A percentile compares a stretch with the other conserved stretches of the same genome.
Evolutionary conservation across 2,113 vertebrate species (phyloP).

Genomic region (Blennius ocellaris): DNA sequence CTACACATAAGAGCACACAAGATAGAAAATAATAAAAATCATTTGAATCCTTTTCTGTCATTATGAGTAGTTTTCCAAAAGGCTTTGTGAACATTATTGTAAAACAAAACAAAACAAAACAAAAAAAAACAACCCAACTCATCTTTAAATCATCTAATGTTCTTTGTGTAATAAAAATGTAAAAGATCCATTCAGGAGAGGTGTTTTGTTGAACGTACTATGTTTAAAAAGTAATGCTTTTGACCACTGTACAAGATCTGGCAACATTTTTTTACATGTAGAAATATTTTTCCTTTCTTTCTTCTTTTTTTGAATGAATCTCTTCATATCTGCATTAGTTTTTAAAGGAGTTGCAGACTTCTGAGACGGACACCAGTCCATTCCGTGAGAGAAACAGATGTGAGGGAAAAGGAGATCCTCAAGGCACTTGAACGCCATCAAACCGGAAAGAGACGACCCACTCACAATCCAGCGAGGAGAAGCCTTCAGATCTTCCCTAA

Average conservation of each 20-base stretch:
- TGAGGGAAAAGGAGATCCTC: conserved; percentile 63
- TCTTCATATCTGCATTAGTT: conserved; percentile 19
- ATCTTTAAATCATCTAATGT: conserved; percentile 16
- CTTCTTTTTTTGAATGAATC: conserved; percentile 33
- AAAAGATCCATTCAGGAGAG: conserved; percentile 42
- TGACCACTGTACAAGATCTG: conserved; percentile 39
- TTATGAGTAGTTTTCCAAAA: conserved; percentile 40
- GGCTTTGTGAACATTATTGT: too few species aligned
- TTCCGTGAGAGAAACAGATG: conserved; percentile 48
- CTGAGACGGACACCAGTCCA: conserved; percentile 14
- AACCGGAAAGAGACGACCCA: conserved; percentile 63
- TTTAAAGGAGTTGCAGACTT: conserved; percentile 31
- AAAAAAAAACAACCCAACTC: too few species aligned
- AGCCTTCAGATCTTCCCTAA: conserved; percentile 67
- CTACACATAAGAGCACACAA: conserved; percentile 56
- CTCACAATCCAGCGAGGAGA: conserved; percentile 50
- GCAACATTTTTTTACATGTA: conserved; percentile 11
- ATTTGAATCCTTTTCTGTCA: conserved; percentile 48
- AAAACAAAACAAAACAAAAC: too few species aligned
- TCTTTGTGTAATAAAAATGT: conserved; percentile 26
- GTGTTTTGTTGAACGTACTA: conserved; percentile 40
- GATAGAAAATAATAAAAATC: conserved; percentile 43
- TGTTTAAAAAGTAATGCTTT: conserved; percentile 23
- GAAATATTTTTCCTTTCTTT: background rate
- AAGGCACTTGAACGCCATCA: conserved; percentile 83